phyloP scores from a whole-genome alignment of 2,113 vertebrate species.

The Phoxinus phoxinus region DNA sequence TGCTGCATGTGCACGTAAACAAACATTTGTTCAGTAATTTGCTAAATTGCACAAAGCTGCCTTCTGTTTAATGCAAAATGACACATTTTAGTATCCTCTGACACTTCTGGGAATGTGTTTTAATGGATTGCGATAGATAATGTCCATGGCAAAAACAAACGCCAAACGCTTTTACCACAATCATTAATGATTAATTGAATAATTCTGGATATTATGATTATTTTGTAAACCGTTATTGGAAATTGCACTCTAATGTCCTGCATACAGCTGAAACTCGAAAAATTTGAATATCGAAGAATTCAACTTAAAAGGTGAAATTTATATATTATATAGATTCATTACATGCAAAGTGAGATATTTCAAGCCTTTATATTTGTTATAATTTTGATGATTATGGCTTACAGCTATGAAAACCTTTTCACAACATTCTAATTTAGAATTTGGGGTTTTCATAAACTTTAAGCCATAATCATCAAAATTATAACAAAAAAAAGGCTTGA shows the following conservation, averaged over 20 bases:
- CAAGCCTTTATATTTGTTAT: no score
- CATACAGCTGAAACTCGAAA: no score
- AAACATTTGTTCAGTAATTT: neutral
- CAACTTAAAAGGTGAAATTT: no score
- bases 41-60: neutral
- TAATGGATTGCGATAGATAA: neutral
- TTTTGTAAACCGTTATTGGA: neutral
- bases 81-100: neutral
- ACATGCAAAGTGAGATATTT: no score
- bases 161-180: neutral
- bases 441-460: no score
- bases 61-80: neutral
- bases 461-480: no score
- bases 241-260: neutral
- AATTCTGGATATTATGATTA: neutral
- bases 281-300: no score
- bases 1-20: slow-evolving; percentile 22
- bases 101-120: neutral
- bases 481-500: no score
- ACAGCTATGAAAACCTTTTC: no score
- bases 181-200: neutral
- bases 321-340: no score
- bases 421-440: no score
- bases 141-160: neutral
- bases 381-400: no score